A percentile compares a stretch with the other conserved stretches of the same genome.
These are phyloP conservation scores for Beroe forskalii DNA, from an alignment of 37 sponge, comb jelly and placozoan species.

Conservation along the genomic window DNA sequence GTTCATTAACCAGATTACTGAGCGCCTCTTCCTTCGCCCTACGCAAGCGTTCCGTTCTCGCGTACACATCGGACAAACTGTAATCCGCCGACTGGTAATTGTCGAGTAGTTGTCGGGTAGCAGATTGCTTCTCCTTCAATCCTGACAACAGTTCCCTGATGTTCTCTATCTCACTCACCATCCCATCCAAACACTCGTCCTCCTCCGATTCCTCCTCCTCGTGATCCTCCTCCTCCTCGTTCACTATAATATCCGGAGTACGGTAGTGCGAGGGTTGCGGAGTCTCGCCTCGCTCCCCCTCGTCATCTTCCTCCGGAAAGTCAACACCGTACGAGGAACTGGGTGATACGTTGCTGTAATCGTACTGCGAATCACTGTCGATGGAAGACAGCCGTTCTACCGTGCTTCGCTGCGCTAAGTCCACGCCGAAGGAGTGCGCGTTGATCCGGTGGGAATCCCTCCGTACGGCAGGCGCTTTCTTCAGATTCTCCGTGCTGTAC, in stretches of 20 bases:
- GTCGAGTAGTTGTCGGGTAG: background rate
- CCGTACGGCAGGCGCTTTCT: background rate
- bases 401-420: background rate
- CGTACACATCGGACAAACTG: conserved; percentile 35
- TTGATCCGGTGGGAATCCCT: background rate
- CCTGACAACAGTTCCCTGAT: background rate
- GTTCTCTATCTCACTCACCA: background rate
- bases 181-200: background rate
- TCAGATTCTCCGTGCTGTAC: background rate
- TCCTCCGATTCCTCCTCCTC: background rate
- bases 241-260: background rate
- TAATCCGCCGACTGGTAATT: background rate
- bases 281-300: background rate
- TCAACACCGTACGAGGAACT: background rate
- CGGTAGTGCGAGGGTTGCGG: background rate
- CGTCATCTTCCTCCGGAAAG: background rate
- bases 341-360: background rate
- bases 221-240: background rate
- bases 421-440: background rate
- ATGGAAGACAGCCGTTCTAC: background rate
- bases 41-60: background rate
- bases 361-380: background rate
- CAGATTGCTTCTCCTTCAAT: background rate
- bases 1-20: background rate
- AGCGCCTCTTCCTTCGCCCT: background rate